Evolutionary conservation across 2,113 vertebrate species (phyloP).

Genomic region (Brachyistius frenatus): DNA sequence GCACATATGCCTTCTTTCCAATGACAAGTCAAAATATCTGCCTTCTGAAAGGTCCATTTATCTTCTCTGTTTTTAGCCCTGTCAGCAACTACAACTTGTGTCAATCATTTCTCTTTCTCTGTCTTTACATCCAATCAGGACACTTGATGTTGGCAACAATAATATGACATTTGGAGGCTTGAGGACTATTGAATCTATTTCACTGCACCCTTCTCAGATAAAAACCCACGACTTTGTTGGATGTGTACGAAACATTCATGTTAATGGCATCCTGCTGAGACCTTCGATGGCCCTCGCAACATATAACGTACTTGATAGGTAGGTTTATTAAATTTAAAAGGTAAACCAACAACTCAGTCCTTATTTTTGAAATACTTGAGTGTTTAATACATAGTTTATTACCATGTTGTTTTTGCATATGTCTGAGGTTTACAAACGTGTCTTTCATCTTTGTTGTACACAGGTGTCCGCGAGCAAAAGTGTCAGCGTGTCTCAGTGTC

Average conservation of each 20-base stretch:
- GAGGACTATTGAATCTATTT: constrained; percentile 74
- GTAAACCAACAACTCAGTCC: neutral
- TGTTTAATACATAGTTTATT: neutral
- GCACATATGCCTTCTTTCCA: too few species aligned
- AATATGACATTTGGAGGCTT: constrained; percentile 82
- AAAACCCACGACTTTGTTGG: constrained; percentile 84
- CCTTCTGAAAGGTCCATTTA: neutral
- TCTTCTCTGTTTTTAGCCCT: neutral
- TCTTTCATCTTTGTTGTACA: neutral
- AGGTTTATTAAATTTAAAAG: constrained; percentile 2
- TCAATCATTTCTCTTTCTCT: neutral
- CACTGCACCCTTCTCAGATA: constrained; percentile 72
- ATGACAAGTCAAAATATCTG: too few species aligned
- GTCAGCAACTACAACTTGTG: neutral
- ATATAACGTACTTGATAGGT: constrained; percentile 78
- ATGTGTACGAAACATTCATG: constrained; percentile 79
- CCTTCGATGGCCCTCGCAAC: constrained; percentile 70
- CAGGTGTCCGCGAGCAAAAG: constrained; percentile 78
- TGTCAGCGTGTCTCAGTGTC: constrained; percentile 66
- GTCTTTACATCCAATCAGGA: constrained; percentile 66
- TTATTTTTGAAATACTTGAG: neutral
- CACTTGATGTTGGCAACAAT: constrained; percentile 77
- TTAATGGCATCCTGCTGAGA: constrained; percentile 78
- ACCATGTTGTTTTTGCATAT: neutral
- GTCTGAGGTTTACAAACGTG: neutral